Base-by-base conservation (phyloP, 2,797 vertebrate genomes). In the Chromobotia macracanthus region DNA sequence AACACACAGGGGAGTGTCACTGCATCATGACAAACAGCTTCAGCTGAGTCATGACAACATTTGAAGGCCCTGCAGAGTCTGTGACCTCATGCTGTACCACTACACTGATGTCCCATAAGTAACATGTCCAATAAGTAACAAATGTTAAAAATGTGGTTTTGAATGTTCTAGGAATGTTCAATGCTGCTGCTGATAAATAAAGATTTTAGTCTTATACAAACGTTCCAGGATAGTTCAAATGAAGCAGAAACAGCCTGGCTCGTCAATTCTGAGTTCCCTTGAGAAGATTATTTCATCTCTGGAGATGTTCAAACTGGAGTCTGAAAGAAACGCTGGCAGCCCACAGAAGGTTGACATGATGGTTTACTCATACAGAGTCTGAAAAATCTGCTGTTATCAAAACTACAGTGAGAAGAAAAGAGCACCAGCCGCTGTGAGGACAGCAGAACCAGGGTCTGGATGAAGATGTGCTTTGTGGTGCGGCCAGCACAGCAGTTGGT, bases 241-340 rank as follows among this genome's bases (percentile, higher is more conserved):
- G 51, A 23, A 64, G n/a, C 28, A 21, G n/a, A 28, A 58, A 68
- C 64, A 77, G 65, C 41, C 23, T 48, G 75, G 21, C 18, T 38
- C 31, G 23, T 69, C 19, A n/a, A 21, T 46, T 77, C 38, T 53
- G 35, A 21, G n/a, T 9, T 77, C 75, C 53, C 75, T 12, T 2
- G 65, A 61, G 65, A 50, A 35, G 75, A 46, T 77, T 35, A 53
- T 66, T 19, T 53, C 65, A 53, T 75, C 61, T 75, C 73, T 8
- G 13, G 61, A 65, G 73, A 65, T 19, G 4, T 38, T 35, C 12
- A 8, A 50, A 16, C 46, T 55, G 58, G n/a, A n/a, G n/a, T n/a
- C n/a, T 61, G 31, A 60, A n/a, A 51, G 72, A 50, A 56, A 5
- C 2, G 18, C 41, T 56, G 46, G 71, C 71, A 48, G 56, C 11